Evolutionary conservation across 2,113 vertebrate genomes (phyloP).

Genomic region (Alethe castanea): DNA sequence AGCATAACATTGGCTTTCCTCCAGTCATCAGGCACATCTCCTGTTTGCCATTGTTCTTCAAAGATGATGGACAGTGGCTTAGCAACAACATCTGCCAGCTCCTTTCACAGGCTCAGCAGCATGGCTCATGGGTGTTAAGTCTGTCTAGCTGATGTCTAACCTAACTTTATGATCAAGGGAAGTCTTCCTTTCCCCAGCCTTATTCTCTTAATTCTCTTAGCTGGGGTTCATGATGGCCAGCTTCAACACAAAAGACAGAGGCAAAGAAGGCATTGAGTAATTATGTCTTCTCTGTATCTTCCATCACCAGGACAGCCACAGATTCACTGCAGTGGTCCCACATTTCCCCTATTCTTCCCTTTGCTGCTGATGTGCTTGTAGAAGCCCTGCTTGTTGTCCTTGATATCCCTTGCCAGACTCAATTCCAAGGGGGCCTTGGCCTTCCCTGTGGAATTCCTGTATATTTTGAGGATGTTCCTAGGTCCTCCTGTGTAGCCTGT

Average conservation of each 20-base stretch:
- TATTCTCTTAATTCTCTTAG: neutral
- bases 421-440: neutral
- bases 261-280: neutral
- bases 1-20: neutral
- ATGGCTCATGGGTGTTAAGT: neutral
- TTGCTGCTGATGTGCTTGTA: neutral
- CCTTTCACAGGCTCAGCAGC: accelerated
- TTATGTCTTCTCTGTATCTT: neutral
- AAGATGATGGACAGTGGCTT: neutral
- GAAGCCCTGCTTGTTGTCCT: neutral
- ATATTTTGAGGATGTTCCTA: neutral
- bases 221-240: neutral
- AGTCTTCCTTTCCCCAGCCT: neutral
- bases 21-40: neutral
- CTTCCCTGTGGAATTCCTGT: neutral
- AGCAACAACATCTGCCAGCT: neutral
- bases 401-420: neutral
- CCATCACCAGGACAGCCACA: neutral
- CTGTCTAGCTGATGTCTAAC: neutral
- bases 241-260: neutral
- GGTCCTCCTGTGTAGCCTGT: neutral
- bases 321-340: neutral
- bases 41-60: neutral
- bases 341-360: neutral
- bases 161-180: neutral